Evolutionary conservation across 2,113 vertebrate genomes (phyloP), one percentile per base, ranked within the genome.

Genomic region (Caranx melampygus): DNA sequence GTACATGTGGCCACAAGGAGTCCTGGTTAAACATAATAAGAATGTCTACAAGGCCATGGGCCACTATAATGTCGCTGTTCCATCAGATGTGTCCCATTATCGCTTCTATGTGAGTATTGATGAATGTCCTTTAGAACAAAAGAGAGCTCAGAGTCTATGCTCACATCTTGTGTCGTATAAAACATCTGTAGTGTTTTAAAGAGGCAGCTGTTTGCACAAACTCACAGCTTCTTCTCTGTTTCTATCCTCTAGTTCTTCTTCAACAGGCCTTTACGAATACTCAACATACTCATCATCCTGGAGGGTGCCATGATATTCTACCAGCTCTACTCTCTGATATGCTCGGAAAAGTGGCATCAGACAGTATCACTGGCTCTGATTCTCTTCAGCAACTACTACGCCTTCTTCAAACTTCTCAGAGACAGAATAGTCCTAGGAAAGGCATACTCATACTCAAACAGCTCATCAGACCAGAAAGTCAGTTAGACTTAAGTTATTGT

Each of bases 41-140:
- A 98, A 98, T 0, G 98, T 99, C n/a, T 99, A 98, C 95, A 99
- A 99, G 91, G 98, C 98, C 1, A 96, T 97, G 95, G 98, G 98
- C 1, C 97, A 98, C 86, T 99, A 98, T 93, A 99, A 99, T 3
- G 98, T 99, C 75, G 98, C 98, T 0, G 95, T 99, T 75, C 98
- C 98, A 64, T 99, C 98, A 0, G 98, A 99, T 3, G 97, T 98
- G 74, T 99, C 98, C 0, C 98, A 99, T 94, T 99, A 98, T 94
- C 95, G 98, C 15, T 99, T 99, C 72, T 98, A 99, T 79, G 98
- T 99, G 92, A 98, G 98, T 96, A 83, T 79, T 54, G 14, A 8
- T 12, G 13, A 40, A 67, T 55, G 6, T 54, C 1, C 16, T 49
- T 47, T 42, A 15, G 18, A 59, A 26, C 12, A 33, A 26, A 40